Conservation (phyloP, 2,888 invertebrate genomes). For the Notocelia uddmanniana region DNA sequence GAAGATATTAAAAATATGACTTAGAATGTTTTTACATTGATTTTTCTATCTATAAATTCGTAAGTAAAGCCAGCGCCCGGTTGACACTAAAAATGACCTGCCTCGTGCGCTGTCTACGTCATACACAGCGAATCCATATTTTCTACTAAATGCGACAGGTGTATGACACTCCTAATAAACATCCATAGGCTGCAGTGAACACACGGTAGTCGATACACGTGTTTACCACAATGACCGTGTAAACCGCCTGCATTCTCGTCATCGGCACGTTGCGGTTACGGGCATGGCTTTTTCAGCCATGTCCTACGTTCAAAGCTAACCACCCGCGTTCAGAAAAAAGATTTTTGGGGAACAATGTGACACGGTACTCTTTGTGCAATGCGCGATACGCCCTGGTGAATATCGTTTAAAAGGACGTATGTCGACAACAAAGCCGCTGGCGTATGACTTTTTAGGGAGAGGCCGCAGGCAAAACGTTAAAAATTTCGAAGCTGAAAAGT, state of each 20-base stretch:
- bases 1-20: too few relatives aligned
- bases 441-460: neutral
- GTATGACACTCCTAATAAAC: too few relatives aligned
- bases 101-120: neutral
- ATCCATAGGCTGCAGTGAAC: too few relatives aligned
- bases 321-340: slow-evolving; percentile 22
- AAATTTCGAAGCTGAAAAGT: neutral
- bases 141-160: too few relatives aligned
- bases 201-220: neutral
- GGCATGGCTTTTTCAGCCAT: slow-evolving; percentile 17
- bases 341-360: slow-evolving; percentile 29
- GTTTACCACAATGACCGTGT: neutral
- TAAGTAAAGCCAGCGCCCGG: too few relatives aligned
- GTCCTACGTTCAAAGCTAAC: slow-evolving; percentile 13
- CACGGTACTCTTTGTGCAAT: slow-evolving; percentile 10
- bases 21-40: neutral
- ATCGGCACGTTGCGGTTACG: neutral
- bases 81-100: neutral
- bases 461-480: neutral
- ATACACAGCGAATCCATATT: neutral
- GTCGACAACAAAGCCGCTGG: neutral
- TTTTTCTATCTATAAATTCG: neutral
- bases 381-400: neutral
- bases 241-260: neutral
- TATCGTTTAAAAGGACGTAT: neutral